Evolutionary conservation across 2,113 vertebrate species (phyloP).

Genomic region (Heloderma charlesbogerti): DNA sequence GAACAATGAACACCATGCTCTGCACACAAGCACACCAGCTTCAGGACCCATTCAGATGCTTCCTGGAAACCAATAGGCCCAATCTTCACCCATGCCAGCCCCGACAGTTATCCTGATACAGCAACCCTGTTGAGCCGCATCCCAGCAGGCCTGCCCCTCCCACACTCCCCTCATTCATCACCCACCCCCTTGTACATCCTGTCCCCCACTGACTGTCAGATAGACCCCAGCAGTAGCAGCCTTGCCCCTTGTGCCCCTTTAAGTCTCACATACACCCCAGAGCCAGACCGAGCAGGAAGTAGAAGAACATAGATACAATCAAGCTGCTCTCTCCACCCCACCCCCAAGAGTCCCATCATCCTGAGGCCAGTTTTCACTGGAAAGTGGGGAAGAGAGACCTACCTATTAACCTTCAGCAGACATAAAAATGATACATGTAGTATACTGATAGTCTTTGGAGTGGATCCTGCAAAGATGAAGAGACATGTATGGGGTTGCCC

Average conservation of each 20-base stretch:
- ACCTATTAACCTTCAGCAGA: not conserved
- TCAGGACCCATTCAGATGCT: not conserved
- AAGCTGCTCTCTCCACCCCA: not conserved
- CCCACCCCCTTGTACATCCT: too few species aligned
- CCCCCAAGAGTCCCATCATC: too few species aligned
- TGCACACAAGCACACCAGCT: too few species aligned
- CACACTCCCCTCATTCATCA: too few species aligned
- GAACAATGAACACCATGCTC: too few species aligned
- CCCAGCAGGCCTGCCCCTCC: too few species aligned
- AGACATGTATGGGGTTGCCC: not conserved
- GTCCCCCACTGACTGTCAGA: too few species aligned
- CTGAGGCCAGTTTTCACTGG: not conserved
- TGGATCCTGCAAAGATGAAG: not conserved
- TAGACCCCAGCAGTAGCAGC: not conserved
- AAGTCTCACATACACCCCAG: not conserved
- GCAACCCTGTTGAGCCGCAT: too few species aligned
- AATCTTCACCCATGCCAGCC: too few species aligned
- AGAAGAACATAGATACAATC: not conserved
- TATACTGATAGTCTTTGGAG: not conserved
- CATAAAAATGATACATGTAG: not conserved
- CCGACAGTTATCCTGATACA: too few species aligned
- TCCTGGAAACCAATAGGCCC: not conserved
- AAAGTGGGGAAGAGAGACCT: not conserved
- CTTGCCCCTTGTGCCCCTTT: not conserved
- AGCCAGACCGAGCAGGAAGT: not conserved